Percentiles rank a stretch among this genome's conserved stretches.
These are phyloP conservation scores for Chloropsis cyanopogon DNA, from an alignment of 2,113 vertebrate species.

Conservation along the genomic window DNA sequence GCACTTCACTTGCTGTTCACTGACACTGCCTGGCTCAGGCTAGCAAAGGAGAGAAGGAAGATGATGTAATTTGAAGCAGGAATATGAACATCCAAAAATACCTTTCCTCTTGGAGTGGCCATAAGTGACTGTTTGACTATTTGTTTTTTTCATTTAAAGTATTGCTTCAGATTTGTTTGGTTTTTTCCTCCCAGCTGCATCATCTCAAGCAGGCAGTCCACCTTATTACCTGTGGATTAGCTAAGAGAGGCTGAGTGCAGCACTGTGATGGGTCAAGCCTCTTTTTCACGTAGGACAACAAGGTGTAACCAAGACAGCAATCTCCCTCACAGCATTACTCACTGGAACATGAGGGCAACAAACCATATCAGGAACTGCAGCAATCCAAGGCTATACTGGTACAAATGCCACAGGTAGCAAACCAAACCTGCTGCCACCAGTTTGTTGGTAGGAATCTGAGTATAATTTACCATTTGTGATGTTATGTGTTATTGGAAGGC, in stretches of 20 bases:
- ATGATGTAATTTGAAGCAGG: neutral
- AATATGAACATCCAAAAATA: neutral
- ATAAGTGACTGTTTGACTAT: neutral
- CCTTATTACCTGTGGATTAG: neutral
- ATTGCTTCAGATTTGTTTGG: neutral
- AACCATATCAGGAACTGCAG: neutral
- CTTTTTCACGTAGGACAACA: neutral
- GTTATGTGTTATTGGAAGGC: neutral
- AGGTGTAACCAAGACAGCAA: constrained; percentile 37
- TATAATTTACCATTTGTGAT: neutral
- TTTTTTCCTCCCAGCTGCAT: neutral
- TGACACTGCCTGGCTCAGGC: neutral
- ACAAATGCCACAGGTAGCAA: neutral
- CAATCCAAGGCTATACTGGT: neutral
- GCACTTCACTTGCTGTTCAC: neutral
- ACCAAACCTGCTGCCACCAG: constrained; percentile 20
- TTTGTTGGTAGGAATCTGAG: neutral
- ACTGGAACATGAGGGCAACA: neutral
- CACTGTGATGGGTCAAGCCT: neutral
- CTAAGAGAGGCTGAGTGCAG: neutral
- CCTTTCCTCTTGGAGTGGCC: neutral
- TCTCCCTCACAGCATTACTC: neutral
- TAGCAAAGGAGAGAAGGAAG: neutral
- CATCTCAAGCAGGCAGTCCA: neutral
- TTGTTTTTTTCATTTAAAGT: neutral